These are phyloP conservation scores for Aplysia californica DNA, from an alignment of 1,140 invertebrate species.

Conservation along the genomic window DNA sequence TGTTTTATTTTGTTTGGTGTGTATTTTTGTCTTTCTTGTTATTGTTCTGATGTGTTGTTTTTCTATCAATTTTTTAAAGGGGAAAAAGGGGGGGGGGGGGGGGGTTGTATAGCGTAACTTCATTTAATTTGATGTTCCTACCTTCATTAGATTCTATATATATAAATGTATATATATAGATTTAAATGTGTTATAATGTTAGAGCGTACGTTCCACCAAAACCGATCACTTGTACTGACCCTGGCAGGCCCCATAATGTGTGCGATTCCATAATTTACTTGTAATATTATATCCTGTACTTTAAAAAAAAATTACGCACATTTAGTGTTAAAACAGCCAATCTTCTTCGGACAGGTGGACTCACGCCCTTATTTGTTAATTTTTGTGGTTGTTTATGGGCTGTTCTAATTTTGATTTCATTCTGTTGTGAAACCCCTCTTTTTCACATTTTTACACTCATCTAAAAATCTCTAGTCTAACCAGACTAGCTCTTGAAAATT, in stretches of 20 bases:
- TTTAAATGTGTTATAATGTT: background rate
- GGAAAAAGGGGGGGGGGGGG: background rate
- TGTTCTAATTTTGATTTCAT: no score
- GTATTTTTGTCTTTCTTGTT: background rate
- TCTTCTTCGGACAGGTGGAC: no score
- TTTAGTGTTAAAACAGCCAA: no score
- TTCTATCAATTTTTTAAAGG: background rate
- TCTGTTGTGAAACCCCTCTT: no score
- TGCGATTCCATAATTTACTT: no score
- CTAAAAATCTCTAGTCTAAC: no score
- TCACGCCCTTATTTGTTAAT: no score
- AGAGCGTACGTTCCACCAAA: background rate
- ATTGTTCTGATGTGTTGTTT: slow-evolving; percentile 1
- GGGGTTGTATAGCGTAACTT: background rate
- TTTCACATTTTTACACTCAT: no score
- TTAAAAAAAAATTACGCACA: no score
- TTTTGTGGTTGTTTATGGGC: no score
- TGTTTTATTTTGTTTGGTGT: background rate
- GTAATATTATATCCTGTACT: no score
- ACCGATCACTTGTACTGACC: background rate
- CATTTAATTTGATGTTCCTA: background rate
- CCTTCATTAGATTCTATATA: background rate
- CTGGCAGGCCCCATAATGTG: background rate
- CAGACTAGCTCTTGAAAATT: no score
- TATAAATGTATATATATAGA: background rate